Conservation (phyloP, 2,113 vertebrate genomes). For the Lagopus leucura region DNA sequence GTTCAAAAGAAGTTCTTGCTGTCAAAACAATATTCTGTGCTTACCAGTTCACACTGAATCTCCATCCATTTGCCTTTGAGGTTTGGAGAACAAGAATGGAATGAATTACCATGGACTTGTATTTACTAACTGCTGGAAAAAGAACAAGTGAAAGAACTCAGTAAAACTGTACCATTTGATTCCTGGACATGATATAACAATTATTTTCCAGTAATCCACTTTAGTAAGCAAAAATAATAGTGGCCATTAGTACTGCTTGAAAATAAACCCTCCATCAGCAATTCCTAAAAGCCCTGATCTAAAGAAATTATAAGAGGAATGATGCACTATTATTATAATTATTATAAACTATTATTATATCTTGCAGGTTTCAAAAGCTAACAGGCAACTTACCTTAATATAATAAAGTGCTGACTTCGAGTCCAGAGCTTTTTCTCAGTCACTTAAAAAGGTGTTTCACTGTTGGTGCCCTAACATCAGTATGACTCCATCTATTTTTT, state of each 20-base stretch:
- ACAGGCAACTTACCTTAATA: neutral
- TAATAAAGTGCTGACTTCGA: conserved; percentile 35
- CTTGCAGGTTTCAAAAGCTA: conserved; percentile 32
- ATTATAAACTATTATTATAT: conserved; percentile 21
- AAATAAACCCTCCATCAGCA: conserved; percentile 67
- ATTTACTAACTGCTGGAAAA: neutral
- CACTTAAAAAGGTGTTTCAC: conserved; percentile 27
- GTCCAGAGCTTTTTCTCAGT: neutral
- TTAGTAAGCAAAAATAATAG: conserved; percentile 65
- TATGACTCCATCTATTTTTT: neutral
- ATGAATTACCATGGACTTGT: neutral
- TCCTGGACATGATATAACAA: conserved; percentile 5
- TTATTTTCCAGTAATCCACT: conserved; percentile 68
- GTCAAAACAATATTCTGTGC: neutral
- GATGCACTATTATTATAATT: conserved; percentile 45
- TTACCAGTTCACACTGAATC: neutral
- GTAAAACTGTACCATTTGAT: conserved; percentile 4
- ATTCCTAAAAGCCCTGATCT: conserved; percentile 35
- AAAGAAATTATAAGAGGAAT: conserved; percentile 65
- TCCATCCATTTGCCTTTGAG: neutral
- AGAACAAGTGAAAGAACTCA: neutral
- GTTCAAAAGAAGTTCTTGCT: neutral
- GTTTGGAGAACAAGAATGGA: neutral
- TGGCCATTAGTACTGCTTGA: conserved; percentile 48
- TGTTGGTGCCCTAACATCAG: neutral